Evolutionary conservation across 2,797 vertebrate genomes (phyloP).

Genomic region (Pseudochromis fuscus): DNA sequence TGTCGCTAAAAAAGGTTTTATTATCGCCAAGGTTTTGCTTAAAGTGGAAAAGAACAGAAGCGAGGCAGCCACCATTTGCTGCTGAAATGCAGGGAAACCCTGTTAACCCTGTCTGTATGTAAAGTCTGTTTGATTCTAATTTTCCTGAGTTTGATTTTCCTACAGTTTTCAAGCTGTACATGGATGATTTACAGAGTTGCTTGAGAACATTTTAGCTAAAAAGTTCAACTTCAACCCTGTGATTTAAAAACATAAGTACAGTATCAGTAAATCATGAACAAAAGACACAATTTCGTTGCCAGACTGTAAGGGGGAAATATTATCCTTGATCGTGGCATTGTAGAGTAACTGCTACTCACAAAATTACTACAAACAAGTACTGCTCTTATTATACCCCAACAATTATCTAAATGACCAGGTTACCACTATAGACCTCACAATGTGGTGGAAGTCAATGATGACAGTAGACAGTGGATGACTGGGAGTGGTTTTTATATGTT

Average conservation of each 20-base stretch:
- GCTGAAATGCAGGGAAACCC: neutral
- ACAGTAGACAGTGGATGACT: too few relatives aligned
- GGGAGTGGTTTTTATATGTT: too few relatives aligned
- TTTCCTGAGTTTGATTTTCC: neutral
- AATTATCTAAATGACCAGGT: conserved; percentile 19
- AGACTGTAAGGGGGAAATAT: neutral
- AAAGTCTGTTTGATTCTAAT: neutral
- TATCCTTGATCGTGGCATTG: neutral
- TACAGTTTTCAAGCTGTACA: neutral
- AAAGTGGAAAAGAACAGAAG: conserved; percentile 5
- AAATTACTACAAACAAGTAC: neutral
- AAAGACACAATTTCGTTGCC: neutral
- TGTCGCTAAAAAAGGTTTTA: conserved; percentile 33
- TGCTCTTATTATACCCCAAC: neutral
- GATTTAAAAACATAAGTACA: neutral
- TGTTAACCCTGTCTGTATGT: neutral
- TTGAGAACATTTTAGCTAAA: neutral
- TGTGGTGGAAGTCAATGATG: too few relatives aligned
- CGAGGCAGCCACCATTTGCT: neutral
- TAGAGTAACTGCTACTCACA: neutral
- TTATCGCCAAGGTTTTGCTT: conserved; percentile 1
- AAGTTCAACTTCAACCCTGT: neutral
- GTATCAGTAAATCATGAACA: neutral
- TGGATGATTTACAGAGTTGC: neutral
- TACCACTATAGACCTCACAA: neutral